Evolutionary conservation across 2,888 invertebrate genomes (phyloP).

Genomic region (Eueremaeus valkanovi): DNA sequence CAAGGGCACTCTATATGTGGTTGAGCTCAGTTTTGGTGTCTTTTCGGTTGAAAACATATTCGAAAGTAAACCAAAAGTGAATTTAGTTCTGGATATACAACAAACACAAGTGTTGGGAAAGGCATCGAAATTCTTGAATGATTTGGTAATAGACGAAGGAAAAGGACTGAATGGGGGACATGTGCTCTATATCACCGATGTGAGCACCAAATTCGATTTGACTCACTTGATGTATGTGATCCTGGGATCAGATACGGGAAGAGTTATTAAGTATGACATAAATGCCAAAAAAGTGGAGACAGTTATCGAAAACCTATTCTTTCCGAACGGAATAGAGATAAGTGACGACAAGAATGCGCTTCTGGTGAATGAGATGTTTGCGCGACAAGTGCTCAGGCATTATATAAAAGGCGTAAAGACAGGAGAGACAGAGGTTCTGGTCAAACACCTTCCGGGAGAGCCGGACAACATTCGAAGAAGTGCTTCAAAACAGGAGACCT

Average conservation of each 20-base stretch:
- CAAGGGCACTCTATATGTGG: slow-evolving; percentile 46
- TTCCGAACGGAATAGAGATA: slow-evolving; percentile 41
- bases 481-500: slow-evolving; percentile 50
- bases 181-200: slow-evolving; percentile 36
- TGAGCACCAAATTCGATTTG: slow-evolving; percentile 23
- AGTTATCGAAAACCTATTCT: slow-evolving; percentile 20
- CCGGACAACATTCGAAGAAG: slow-evolving; percentile 63
- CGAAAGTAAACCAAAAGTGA: background rate
- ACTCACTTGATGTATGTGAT: background rate
- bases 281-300: slow-evolving; percentile 36
- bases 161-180: background rate
- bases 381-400: slow-evolving; percentile 63
- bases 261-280: slow-evolving; percentile 44
- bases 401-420: slow-evolving; percentile 73
- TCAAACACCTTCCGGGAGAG: slow-evolving; percentile 63
- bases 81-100: slow-evolving; percentile 24
- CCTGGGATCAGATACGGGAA: slow-evolving; percentile 40
- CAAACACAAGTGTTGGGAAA: slow-evolving; percentile 24
- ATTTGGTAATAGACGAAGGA: slow-evolving; percentile 34
- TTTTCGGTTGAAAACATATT: slow-evolving; percentile 41
- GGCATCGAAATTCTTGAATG: slow-evolving; percentile 26
- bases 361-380: slow-evolving; percentile 68
- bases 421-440: slow-evolving; percentile 73
- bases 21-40: slow-evolving; percentile 46
- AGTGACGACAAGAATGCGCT: slow-evolving; percentile 68